These are phyloP conservation scores for Cephalotes varians DNA, from an alignment of 2,888 invertebrate species.

Conservation along the genomic window DNA sequence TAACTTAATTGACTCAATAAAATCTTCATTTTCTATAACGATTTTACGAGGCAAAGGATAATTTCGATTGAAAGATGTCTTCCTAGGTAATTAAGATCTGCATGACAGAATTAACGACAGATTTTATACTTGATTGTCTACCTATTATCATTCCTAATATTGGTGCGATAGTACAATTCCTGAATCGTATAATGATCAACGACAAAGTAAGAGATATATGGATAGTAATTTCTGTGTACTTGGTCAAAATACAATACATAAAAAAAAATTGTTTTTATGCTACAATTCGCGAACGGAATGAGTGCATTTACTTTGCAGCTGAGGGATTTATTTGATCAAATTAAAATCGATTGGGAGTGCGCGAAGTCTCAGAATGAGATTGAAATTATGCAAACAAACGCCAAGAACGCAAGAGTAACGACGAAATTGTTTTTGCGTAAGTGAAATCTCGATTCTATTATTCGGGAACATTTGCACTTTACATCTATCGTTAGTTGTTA, in stretches of 20 bases:
- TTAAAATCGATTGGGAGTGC: conserved; percentile 13
- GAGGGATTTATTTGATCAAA: conserved; percentile 18
- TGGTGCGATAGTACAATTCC: not conserved
- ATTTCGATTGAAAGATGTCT: not conserved
- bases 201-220: conserved; percentile 4
- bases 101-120: not conserved
- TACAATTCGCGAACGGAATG: not conserved
- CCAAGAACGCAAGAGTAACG: not conserved
- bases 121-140: conserved; percentile 1
- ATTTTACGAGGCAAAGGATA: not conserved
- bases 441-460: not conserved
- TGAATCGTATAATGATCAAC: not conserved
- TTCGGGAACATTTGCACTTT: not conserved
- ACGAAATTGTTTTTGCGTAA: conserved; percentile 8
- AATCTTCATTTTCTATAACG: not conserved
- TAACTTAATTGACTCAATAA: not conserved
- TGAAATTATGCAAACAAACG: conserved; percentile 17
- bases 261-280: not conserved
- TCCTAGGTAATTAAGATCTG: not conserved
- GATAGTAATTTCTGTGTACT: not conserved
- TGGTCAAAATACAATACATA: not conserved
- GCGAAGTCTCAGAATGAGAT: not conserved
- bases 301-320: conserved; percentile 13
- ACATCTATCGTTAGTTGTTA: not conserved
- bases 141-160: not conserved